Conservation (phyloP, 2,888 invertebrate genomes). For the Pycnomerus fuliginosus region DNA sequence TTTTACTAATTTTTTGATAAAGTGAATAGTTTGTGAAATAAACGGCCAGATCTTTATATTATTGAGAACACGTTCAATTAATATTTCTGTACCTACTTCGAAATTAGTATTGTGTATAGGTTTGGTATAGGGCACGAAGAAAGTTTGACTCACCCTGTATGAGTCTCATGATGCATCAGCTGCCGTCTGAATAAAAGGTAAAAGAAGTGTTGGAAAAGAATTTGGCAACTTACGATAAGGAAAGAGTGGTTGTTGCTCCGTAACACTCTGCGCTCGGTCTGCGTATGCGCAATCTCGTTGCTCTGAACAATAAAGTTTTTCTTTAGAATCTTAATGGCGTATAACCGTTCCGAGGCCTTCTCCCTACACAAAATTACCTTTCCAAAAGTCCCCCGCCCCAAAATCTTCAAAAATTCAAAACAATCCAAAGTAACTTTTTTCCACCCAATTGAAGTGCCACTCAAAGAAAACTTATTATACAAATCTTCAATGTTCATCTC, state of each 20-base stretch:
- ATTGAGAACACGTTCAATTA: too few species aligned
- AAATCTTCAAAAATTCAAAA: slow-evolving; percentile 97
- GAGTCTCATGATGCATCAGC: too few species aligned
- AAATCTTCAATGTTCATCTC: slow-evolving; percentile 63
- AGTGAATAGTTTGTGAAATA: too few species aligned
- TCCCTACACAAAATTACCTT: slow-evolving; percentile 97
- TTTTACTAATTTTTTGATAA: too few species aligned
- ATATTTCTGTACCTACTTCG: too few species aligned
- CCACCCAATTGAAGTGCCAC: slow-evolving; percentile 72
- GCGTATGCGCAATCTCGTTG: slow-evolving; percentile 98
- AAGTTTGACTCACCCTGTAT: too few species aligned
- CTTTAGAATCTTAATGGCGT: slow-evolving; percentile 97
- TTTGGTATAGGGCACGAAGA: too few species aligned
- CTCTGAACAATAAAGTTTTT: slow-evolving; percentile 98
- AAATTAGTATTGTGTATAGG: too few species aligned
- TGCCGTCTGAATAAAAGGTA: too few species aligned
- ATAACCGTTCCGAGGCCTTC: slow-evolving; percentile 88
- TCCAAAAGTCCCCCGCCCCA: slow-evolving; percentile 98
- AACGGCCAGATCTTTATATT: too few species aligned
- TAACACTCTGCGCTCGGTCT: slow-evolving; percentile 97
- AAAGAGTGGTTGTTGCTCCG: slow-evolving; percentile 98
- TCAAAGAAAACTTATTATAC: slow-evolving; percentile 69
- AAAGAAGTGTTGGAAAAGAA: too few species aligned
- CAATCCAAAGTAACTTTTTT: slow-evolving; percentile 94
- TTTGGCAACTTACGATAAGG: slow-evolving; percentile 93